Evolutionary conservation across 2,888 invertebrate species (phyloP).

Genomic region (Ophioninae sp.): DNA sequence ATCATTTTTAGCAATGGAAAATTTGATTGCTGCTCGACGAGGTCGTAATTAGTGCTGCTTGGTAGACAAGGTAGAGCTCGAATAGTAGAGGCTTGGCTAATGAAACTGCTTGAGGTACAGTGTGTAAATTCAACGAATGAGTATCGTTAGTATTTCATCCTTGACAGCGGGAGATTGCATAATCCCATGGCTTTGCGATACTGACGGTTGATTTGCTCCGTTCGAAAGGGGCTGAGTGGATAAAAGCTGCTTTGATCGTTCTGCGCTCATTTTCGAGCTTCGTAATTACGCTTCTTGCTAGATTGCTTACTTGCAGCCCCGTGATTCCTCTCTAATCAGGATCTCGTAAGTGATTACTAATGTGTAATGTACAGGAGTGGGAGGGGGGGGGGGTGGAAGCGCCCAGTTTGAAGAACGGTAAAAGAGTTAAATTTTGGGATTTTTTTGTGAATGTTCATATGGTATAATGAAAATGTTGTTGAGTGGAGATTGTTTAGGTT

Average conservation of each 20-base stretch:
- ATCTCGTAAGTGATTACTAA: background rate
- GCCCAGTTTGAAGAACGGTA: no score
- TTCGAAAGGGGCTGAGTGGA: conserved; percentile 2
- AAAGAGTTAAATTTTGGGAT: no score
- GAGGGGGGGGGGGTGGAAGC: no score
- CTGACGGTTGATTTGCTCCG: conserved; percentile 22
- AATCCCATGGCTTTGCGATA: conserved; percentile 33
- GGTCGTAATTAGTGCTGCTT: background rate
- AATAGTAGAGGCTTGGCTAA: background rate
- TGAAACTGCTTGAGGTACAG: conserved; percentile 32
- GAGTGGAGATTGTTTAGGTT: no score
- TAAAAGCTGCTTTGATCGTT: conserved; percentile 20
- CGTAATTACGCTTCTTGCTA: conserved; percentile 32
- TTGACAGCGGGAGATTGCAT: conserved; percentile 3
- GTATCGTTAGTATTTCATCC: conserved; percentile 15
- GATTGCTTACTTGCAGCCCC: conserved; percentile 27
- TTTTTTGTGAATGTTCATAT: no score
- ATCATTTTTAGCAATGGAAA: background rate
- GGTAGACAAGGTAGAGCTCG: conserved; percentile 20
- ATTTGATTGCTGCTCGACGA: conserved; percentile 16
- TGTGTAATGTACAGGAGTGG: background rate
- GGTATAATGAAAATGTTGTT: no score
- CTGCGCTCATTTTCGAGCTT: conserved; percentile 27
- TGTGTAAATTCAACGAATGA: conserved; percentile 39
- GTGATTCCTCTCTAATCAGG: conserved; percentile 6